Conservation (phyloP, 2,113 vertebrate species). For the Saimiri boliviensis region DNA sequence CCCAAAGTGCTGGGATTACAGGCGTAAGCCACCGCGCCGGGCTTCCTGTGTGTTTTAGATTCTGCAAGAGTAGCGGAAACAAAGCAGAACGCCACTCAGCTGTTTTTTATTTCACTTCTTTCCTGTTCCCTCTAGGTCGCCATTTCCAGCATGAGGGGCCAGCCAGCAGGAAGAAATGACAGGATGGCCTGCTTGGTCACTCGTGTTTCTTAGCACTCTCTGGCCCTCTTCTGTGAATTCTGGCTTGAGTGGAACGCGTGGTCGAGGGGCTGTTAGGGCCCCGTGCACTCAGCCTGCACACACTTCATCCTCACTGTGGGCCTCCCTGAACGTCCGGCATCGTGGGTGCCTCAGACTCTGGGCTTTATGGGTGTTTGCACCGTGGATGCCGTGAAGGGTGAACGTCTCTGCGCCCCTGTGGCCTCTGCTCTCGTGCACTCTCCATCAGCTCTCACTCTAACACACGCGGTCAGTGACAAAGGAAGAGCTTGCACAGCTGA, state of each 20-base stretch:
- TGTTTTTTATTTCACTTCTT: fast-evolving
- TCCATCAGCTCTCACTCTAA: background rate
- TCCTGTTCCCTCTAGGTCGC: fast-evolving
- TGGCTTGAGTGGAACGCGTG: no score
- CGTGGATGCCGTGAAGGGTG: fast-evolving
- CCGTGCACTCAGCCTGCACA: background rate
- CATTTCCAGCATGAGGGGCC: fast-evolving
- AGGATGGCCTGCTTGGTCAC: fast-evolving
- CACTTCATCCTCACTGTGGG: background rate
- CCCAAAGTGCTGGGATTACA: no score
- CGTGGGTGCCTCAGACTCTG: fast-evolving
- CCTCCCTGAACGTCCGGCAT: fast-evolving
- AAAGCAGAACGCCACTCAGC: background rate
- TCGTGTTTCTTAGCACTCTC: background rate
- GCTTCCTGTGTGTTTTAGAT: no score
- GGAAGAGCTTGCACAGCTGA: fast-evolving
- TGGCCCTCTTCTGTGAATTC: no score
- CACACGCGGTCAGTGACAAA: fast-evolving
- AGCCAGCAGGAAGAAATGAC: fast-evolving
- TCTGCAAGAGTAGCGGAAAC: background rate
- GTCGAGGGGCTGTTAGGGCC: background rate
- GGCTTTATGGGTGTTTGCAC: fast-evolving
- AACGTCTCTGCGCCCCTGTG: fast-evolving
- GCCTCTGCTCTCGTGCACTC: fast-evolving
- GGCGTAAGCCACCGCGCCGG: no score